Evolutionary conservation across 2,113 vertebrate species (phyloP).

Genomic region (Perca flavescens): DNA sequence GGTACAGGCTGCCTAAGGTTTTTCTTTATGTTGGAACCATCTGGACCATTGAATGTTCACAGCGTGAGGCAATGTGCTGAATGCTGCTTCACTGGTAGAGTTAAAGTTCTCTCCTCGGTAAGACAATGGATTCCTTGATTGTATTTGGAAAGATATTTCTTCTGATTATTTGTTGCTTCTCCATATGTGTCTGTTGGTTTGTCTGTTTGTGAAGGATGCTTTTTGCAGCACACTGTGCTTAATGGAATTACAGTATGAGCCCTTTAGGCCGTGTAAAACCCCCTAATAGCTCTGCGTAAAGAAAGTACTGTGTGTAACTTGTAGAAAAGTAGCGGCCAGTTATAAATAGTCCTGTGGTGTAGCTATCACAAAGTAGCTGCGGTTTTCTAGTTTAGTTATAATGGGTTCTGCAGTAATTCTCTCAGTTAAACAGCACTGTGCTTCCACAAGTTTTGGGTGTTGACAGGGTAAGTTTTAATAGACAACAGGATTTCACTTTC

Average conservation of each 20-base stretch:
- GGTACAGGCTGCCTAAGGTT: slow-evolving; percentile 59
- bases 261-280: not conserved
- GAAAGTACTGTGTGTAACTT: slow-evolving; percentile 6
- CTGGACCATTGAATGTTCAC: slow-evolving; percentile 68
- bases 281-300: slow-evolving; percentile 11
- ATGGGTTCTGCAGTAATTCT: slow-evolving; percentile 14
- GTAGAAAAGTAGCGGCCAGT: slow-evolving; percentile 12
- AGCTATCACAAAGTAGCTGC: slow-evolving; percentile 9
- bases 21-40: slow-evolving; percentile 65
- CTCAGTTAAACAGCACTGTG: not conserved
- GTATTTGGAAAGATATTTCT: slow-evolving; percentile 41
- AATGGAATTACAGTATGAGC: slow-evolving; percentile 21
- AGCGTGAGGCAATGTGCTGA: slow-evolving; percentile 56
- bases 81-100: slow-evolving; percentile 49
- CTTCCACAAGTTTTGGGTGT: slow-evolving; percentile 1
- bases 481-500: slow-evolving; percentile 12
- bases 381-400: not conserved
- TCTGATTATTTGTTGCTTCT: slow-evolving; percentile 30
- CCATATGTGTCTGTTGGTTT: slow-evolving; percentile 33
- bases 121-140: slow-evolving; percentile 43
- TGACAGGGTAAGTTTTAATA: slow-evolving; percentile 27
- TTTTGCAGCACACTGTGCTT: slow-evolving; percentile 16
- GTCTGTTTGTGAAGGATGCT: slow-evolving; percentile 17
- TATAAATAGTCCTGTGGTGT: slow-evolving; percentile 22
- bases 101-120: slow-evolving; percentile 45